Evolutionary conservation across 2,113 vertebrate species (phyloP).

Genomic region (Corydoras maculifer): DNA sequence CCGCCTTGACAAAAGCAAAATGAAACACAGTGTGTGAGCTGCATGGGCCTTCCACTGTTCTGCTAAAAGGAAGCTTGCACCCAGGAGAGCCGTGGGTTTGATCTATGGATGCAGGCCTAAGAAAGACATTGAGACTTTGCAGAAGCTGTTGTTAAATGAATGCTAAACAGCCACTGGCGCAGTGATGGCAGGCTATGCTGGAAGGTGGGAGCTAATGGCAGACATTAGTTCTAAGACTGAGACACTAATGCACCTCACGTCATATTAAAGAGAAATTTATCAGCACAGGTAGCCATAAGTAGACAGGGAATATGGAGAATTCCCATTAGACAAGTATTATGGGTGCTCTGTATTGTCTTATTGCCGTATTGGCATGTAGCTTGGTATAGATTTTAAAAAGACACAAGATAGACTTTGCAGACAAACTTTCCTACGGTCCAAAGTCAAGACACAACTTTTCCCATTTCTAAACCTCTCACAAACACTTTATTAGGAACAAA

Average conservation of each 20-base stretch:
- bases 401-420: not conserved
- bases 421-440: not conserved
- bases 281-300: conserved; percentile 43
- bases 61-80: conserved; percentile 3
- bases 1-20: not conserved
- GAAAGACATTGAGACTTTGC: conserved; percentile 27
- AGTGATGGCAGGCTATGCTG: conserved; percentile 16
- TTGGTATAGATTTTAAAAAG: not conserved
- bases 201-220: conserved; percentile 37
- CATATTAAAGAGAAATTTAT: conserved; percentile 47
- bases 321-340: conserved; percentile 34
- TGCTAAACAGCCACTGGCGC: conserved; percentile 30
- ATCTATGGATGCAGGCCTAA: conserved; percentile 13
- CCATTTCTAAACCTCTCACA: too few species aligned
- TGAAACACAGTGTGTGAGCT: not conserved
- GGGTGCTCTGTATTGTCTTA: conserved; percentile 38
- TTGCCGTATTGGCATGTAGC: conserved; percentile 13
- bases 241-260: conserved; percentile 43
- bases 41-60: not conserved
- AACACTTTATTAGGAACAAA: too few species aligned
- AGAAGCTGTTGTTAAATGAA: conserved; percentile 30
- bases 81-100: conserved; percentile 12
- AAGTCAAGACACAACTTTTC: too few species aligned
- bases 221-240: conserved; percentile 37
- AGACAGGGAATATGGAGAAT: conserved; percentile 32